These are phyloP conservation scores for Tethea ocularis DNA, from an alignment of 2,888 invertebrate species.

Conservation along the genomic window DNA sequence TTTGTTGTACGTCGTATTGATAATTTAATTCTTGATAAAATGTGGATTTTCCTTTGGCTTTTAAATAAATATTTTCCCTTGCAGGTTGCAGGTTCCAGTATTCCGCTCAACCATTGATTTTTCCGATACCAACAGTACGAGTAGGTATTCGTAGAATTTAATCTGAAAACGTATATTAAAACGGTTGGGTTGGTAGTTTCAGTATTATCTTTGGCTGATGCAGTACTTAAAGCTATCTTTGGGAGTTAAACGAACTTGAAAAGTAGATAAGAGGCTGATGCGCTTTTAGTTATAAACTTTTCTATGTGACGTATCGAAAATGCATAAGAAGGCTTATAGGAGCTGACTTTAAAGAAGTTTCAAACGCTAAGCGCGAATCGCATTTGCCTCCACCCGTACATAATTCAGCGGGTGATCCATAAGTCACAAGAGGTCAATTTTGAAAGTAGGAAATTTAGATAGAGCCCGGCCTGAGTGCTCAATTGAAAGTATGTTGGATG, in stretches of 20 bases:
- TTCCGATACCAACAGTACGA: background rate
- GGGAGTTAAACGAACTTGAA: constrained; percentile 7
- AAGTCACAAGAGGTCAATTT: background rate
- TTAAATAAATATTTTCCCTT: background rate
- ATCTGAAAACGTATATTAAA: background rate
- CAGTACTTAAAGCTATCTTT: background rate
- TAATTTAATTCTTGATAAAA: constrained; percentile 10
- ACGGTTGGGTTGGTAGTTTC: background rate
- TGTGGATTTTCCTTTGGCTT: constrained; percentile 13
- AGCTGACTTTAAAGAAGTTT: constrained; percentile 70
- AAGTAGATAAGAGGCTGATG: constrained; percentile 7
- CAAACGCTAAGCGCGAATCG: constrained; percentile 57
- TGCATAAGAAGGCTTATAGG: constrained; percentile 69
- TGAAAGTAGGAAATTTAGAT: no score
- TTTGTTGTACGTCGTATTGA: constrained; percentile 8
- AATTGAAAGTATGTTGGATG: no score
- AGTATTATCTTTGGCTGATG: background rate
- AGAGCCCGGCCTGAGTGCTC: no score
- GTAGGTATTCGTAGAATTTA: constrained; percentile 2
- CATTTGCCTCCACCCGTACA: constrained; percentile 51
- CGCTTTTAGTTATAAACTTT: constrained; percentile 46
- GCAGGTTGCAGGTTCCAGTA: background rate
- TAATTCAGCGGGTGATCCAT: constrained; percentile 45
- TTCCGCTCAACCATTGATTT: background rate
- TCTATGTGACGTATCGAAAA: constrained; percentile 64